Percentiles rank a stretch among this genome's conserved stretches.
Conservation (phyloP, 53 echinoderm and acorn worm species). For the Antedon mediterranea region DNA sequence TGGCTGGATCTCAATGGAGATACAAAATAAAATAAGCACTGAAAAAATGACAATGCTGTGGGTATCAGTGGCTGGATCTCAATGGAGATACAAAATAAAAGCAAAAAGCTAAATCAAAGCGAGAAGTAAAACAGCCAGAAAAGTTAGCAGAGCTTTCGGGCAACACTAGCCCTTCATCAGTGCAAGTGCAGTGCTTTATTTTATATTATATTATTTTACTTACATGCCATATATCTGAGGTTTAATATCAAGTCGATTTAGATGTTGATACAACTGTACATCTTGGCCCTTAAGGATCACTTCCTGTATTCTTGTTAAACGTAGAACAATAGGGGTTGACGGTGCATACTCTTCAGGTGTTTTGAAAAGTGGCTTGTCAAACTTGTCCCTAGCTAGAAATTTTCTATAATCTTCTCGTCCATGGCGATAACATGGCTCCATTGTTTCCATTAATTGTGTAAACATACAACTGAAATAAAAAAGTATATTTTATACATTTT, state of each 20-base stretch:
- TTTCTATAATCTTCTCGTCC: conserved; percentile 10
- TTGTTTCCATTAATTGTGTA: conserved; percentile 75
- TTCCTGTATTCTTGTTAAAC: conserved; percentile 66
- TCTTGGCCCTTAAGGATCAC: conserved; percentile 59
- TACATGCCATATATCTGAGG: conserved; percentile 97
- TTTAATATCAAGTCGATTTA: conserved; percentile 65
- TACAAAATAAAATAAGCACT: too few species aligned
- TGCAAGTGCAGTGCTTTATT: too few species aligned
- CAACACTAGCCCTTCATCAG: too few species aligned
- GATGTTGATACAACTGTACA: conserved; percentile 61
- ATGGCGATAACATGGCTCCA: conserved; percentile 82
- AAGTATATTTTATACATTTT: too few species aligned
- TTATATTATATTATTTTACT: too few species aligned
- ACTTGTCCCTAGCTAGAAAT: not conserved
- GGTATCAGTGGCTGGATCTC: too few species aligned
- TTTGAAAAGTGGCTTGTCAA: not conserved
- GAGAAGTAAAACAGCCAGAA: too few species aligned
- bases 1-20: too few species aligned
- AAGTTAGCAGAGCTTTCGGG: too few species aligned
- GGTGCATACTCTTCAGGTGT: conserved; percentile 9
- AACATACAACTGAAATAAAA: conserved; percentile 51
- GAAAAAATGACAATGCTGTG: too few species aligned
- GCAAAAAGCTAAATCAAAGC: too few species aligned
- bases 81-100: too few species aligned
- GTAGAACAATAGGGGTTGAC: conserved; percentile 49